These are phyloP conservation scores for Hipparchia sbordonii DNA, from an alignment of 2,888 invertebrate genomes.

Conservation along the genomic window DNA sequence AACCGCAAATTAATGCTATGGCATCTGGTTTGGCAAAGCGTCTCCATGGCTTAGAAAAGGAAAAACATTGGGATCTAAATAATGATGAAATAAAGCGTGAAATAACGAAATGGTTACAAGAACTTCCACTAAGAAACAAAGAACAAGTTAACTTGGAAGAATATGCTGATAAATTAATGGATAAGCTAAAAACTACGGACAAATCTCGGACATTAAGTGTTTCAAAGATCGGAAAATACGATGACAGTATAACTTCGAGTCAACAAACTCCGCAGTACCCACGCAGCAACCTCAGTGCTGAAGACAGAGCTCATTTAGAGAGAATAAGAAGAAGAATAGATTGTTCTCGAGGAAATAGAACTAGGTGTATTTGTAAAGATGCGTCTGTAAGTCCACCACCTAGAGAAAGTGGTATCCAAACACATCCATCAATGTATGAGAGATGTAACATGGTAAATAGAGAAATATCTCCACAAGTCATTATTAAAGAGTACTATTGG, in stretches of 20 bases:
- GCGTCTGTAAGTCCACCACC: conserved; percentile 43
- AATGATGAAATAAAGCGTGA: conserved; percentile 45
- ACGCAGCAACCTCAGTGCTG: conserved; percentile 16
- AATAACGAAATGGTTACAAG: conserved; percentile 53
- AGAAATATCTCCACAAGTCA: conserved; percentile 47
- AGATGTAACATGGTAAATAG: conserved; percentile 4
- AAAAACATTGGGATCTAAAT: conserved; percentile 39
- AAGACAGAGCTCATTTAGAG: conserved; percentile 29
- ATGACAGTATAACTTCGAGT: not conserved
- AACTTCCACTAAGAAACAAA: conserved; percentile 42
- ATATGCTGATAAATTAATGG: conserved; percentile 22
- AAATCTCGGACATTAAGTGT: conserved; percentile 1
- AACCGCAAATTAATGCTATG: conserved; percentile 8
- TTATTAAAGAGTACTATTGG: conserved; percentile 59
- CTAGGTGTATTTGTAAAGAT: conserved; percentile 36
- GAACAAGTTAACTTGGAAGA: conserved; percentile 1
- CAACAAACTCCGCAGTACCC: conserved; percentile 9
- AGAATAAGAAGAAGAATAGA: conserved; percentile 25
- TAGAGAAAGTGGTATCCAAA: conserved; percentile 31
- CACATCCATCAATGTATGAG: conserved; percentile 14
- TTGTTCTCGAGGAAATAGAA: not conserved
- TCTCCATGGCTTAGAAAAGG: conserved; percentile 44
- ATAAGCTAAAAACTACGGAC: conserved; percentile 18
- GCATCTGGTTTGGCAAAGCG: conserved; percentile 37
- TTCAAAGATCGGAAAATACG: conserved; percentile 14